phyloP scores from a whole-genome alignment of 1,140 invertebrate genomes.

The Ectropis grisescens region DNA sequence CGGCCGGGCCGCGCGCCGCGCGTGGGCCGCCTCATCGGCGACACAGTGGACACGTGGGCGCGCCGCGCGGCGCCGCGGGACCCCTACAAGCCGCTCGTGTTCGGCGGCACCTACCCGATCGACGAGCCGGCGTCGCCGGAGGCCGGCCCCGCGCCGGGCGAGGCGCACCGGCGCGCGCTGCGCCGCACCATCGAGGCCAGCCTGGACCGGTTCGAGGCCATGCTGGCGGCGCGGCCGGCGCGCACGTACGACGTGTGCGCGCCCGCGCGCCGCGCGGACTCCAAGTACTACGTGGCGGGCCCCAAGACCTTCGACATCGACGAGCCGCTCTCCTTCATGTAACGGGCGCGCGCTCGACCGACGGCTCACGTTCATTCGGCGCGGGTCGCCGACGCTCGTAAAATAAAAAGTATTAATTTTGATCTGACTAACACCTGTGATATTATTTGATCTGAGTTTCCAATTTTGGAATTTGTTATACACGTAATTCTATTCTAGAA shows the following conservation, averaged over 20 bases:
- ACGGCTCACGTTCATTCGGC: too few species aligned
- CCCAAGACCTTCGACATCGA: constrained; percentile 76
- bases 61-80: constrained; percentile 25
- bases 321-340: constrained; percentile 56
- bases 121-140: constrained; percentile 71
- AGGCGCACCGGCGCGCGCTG: constrained; percentile 15
- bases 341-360: constrained; percentile 1
- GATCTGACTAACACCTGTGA: too few species aligned
- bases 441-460: constrained; percentile 6
- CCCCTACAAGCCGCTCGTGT: constrained; percentile 76
- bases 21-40: constrained; percentile 71
- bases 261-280: constrained; percentile 8
- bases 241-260: too few species aligned
- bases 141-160: too few species aligned
- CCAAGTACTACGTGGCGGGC: constrained; percentile 44
- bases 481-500: too few species aligned
- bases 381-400: not conserved
- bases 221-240: constrained; percentile 18
- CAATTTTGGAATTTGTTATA: too few species aligned
- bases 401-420: too few species aligned
- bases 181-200: constrained; percentile 38
- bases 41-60: constrained; percentile 75
- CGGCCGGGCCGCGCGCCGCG: constrained; percentile 5
- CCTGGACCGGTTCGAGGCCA: constrained; percentile 40
- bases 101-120: constrained; percentile 86